phyloP scores from a whole-genome alignment of 2,113 vertebrate genomes.

The Sula dactylatra region DNA sequence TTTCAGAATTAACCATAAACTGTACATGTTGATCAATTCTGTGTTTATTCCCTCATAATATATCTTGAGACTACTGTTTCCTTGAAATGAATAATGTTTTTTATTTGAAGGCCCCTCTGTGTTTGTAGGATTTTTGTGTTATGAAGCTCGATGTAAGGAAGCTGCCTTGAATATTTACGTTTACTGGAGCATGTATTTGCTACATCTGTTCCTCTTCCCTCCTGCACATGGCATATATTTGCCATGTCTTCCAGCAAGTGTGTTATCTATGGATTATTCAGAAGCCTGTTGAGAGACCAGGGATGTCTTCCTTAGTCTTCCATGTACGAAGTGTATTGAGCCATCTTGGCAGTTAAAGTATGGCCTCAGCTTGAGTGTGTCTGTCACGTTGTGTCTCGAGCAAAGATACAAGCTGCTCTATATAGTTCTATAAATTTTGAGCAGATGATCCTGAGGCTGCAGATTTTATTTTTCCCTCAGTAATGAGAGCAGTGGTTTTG shows the following conservation, averaged over 20 bases:
- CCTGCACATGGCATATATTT: neutral
- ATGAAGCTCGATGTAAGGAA: neutral
- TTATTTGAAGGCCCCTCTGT: neutral
- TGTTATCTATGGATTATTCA: neutral
- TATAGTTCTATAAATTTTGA: neutral
- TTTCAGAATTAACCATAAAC: neutral
- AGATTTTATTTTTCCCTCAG: neutral
- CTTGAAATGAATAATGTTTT: neutral
- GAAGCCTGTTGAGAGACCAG: neutral
- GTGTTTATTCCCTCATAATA: neutral
- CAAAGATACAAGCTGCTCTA: neutral
- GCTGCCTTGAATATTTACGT: neutral
- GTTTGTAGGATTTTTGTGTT: neutral
- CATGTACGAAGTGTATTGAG: neutral
- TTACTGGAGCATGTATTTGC: neutral
- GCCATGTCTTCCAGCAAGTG: neutral
- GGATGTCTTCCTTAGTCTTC: neutral
- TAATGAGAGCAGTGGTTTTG: neutral
- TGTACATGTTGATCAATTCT: accelerated
- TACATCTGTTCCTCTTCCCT: neutral
- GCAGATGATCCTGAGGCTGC: neutral
- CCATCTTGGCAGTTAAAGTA: neutral
- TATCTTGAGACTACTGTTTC: neutral
- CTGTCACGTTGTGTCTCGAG: neutral
- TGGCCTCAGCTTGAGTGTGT: neutral